Percentiles rank a stretch among this genome's conserved stretches.
Evolutionary conservation across 2,888 invertebrate species (phyloP).

Genomic region (Amphimallon solstitiale): DNA sequence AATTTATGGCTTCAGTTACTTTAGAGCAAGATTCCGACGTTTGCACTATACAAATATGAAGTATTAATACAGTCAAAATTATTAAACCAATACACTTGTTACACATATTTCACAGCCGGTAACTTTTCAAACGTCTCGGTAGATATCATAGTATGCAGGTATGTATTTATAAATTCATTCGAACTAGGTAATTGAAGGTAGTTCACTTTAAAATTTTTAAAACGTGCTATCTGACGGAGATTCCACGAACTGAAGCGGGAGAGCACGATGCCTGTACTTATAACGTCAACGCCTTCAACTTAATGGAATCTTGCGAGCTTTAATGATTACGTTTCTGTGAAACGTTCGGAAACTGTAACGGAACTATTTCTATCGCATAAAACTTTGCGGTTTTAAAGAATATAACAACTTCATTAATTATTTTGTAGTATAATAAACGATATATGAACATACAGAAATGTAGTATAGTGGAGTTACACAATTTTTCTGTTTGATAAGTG

Average conservation of each 20-base stretch:
- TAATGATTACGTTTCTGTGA: neutral
- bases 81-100: slow-evolving; percentile 1
- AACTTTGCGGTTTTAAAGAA: no score
- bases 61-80: neutral
- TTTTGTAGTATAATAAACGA: no score
- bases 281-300: neutral
- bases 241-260: slow-evolving; percentile 6
- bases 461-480: no score
- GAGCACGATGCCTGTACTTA: neutral
- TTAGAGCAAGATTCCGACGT: slow-evolving; percentile 1
- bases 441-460: no score
- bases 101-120: neutral
- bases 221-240: slow-evolving; percentile 6
- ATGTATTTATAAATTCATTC: no score
- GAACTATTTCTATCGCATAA: no score
- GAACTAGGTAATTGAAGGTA: neutral
- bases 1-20: neutral
- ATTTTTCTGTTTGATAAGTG: no score
- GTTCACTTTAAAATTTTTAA: neutral
- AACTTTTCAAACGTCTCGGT: neutral
- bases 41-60: neutral
- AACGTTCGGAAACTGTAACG: no score
- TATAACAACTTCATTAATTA: no score
- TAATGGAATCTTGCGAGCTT: neutral
- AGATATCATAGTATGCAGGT: neutral